Evolutionary conservation across 2,888 invertebrate genomes (phyloP), one percentile per base, ranked within the genome.

Genomic region (Hymenopus coronatus): DNA sequence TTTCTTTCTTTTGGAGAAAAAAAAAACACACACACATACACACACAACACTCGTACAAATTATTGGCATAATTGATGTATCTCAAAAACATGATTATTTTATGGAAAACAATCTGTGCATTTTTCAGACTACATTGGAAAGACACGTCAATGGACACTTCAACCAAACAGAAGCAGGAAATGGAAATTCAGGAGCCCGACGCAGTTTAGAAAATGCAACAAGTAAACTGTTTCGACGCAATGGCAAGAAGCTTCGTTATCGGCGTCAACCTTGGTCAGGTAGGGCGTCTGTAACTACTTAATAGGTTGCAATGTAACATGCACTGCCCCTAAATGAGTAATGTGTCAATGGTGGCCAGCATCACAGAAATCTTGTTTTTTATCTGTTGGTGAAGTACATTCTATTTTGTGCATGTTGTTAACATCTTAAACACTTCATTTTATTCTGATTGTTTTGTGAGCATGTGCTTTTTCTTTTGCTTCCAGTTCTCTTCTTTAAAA

Each of bases 141-240:
- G 98, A 91, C 99, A 99, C 92, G 98, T 98, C 88, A 98, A 98
- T 94, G 96, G 97, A 92, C 99, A 99, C 93, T 98, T 99, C 94
- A 96, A 95, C 92, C 93, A 94, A 89, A 94, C 95, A 91, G 96
- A 96, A 92, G 93, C 94, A 40, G 94, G 95, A 89, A 95, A 95
- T 90, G 95, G 94, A 91, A 94, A 93, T 91, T 94, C 93, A 91
- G 93, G 94, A 84, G 93, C 94, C 88, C 96, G 96, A 93, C 96
- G 97, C 92, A 95, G 97, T 87, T 94, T 97, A 33, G 97, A 97
- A 91, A 92, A 93, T 88, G 96, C 96, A 90, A 95, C 95, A 28
- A 96, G 96, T 87, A 98, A 98, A 93, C 94, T 97, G 91, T 96
- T 97, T 91, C 95, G 97, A 91, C 95, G 97, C 92, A 98, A 98